Evolutionary conservation across 2,113 vertebrate genomes (phyloP), one percentile per base, ranked within the genome.

Genomic region (Caranx melampygus): DNA sequence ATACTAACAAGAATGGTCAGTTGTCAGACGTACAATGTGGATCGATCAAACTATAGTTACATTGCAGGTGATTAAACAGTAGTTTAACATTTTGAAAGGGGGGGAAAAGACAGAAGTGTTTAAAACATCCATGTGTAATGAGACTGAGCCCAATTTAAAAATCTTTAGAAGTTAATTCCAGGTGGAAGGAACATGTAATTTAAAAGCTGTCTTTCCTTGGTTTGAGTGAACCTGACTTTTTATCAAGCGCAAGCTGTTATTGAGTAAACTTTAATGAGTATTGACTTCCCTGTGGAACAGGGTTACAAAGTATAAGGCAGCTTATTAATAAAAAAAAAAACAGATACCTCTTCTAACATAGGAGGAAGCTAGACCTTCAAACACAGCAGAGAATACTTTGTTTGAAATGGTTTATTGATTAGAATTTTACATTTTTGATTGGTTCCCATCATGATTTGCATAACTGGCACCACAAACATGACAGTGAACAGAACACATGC

Each of bases 391-490:
- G 26, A 49, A 49, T 10, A n/a, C 2, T 57, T 33, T 49, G 35
- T 34, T 45, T 55, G 35, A 47, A 70, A 42, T 42, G 40, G 40
- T 42, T 42, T 42, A 42, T 42, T 42, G 40, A 42, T 42, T 42
- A 37, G 37, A 9, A 31, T 5, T 67, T 80, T 34, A 31, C 49
- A 31, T 2, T 67, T 54, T 45, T 54, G 15, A 8, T 2, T 42
- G 40, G 40, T 40, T 51, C 31, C n/a, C 3, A 31, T 47, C 5
- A 21, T 33, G 8, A 44, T 64, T 72, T 70, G 13, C 16, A 35
- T 35, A 57, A 49, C 14, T 59, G 60, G 6, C 35, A 57, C 58
- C 18, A 75, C 75, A 66, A 61, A 35, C 35, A 61, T 61, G n/a
- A 72, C 33, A 45, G 57, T 26, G 37, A 71, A 57, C 0, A 11